Evolutionary conservation across 2,888 invertebrate species (phyloP).

Genomic region (Lasioglossum leucozonium): DNA sequence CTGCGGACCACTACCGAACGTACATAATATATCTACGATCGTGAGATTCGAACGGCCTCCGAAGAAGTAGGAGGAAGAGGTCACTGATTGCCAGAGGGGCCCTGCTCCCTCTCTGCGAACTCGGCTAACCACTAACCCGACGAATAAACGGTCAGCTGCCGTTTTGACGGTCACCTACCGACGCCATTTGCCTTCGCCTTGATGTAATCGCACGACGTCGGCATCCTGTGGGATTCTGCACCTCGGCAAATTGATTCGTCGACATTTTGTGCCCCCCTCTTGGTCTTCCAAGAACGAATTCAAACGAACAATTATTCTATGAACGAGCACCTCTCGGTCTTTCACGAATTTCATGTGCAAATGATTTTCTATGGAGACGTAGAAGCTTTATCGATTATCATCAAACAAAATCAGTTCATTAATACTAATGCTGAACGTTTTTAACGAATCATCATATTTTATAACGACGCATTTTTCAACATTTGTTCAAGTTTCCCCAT

Average conservation of each 20-base stretch:
- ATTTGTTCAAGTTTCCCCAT: neutral
- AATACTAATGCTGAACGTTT: too few species aligned
- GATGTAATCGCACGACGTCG: constrained; percentile 8
- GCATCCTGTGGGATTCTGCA: neutral
- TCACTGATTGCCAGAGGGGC: constrained; percentile 67
- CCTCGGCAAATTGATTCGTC: neutral
- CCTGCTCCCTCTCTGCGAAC: constrained; percentile 28
- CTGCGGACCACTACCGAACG: constrained; percentile 60
- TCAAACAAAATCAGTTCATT: neutral
- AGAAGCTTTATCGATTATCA: neutral
- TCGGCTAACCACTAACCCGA: constrained; percentile 59
- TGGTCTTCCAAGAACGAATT: too few species aligned
- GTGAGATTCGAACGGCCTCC: constrained; percentile 77
- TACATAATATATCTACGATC: constrained; percentile 76
- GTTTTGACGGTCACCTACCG: constrained; percentile 56
- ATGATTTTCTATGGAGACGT: neutral
- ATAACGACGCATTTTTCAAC: neutral
- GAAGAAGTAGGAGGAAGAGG: constrained; percentile 69
- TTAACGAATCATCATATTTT: neutral
- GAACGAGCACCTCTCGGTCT: neutral
- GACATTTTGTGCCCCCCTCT: neutral
- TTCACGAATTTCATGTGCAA: neutral
- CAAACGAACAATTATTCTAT: neutral
- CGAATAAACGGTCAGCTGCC: constrained; percentile 68
- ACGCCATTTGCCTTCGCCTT: constrained; percentile 56